Evolutionary conservation across 2,797 vertebrate genomes (phyloP).

Genomic region (Lepidocolaptes lacrymiger): DNA sequence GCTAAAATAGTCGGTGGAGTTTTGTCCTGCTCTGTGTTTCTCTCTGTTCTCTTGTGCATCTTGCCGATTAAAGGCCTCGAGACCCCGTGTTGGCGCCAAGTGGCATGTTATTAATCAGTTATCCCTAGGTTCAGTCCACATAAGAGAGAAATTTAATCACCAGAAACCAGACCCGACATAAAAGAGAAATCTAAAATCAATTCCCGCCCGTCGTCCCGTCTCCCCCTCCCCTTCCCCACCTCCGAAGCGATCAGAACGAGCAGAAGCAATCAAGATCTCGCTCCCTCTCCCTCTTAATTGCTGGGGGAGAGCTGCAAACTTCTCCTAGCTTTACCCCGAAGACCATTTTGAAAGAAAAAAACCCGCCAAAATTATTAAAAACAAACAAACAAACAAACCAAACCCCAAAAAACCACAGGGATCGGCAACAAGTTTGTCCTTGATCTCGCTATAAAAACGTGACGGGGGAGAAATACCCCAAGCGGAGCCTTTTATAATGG

Average conservation of each 20-base stretch:
- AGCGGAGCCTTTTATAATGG: neutral
- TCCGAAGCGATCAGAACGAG: slow-evolving; percentile 11
- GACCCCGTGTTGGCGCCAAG: slow-evolving; percentile 73
- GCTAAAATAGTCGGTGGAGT: slow-evolving; percentile 9
- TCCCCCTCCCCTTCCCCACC: neutral
- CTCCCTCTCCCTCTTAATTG: slow-evolving; percentile 15
- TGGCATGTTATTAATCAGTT: slow-evolving; percentile 77
- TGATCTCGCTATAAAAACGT: slow-evolving; percentile 49
- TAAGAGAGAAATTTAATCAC: slow-evolving; percentile 75
- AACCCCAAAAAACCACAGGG: neutral
- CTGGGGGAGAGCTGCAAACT: neutral
- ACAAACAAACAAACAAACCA: no score
- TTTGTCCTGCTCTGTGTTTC: slow-evolving; percentile 63
- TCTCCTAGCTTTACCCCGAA: neutral
- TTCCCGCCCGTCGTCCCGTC: slow-evolving; percentile 19
- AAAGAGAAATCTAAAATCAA: slow-evolving; percentile 73
- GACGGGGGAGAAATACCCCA: neutral
- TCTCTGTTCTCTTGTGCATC: slow-evolving; percentile 64
- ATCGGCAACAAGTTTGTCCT: neutral
- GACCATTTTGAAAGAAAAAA: neutral
- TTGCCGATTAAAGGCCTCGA: slow-evolving; percentile 69
- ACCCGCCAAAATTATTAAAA: neutral
- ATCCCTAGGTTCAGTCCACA: slow-evolving; percentile 66
- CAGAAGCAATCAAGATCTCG: slow-evolving; percentile 6
- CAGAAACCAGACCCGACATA: slow-evolving; percentile 71